Evolutionary conservation across 2,797 vertebrate species (phyloP).

Genomic region (Carcharodon carcharias): DNA sequence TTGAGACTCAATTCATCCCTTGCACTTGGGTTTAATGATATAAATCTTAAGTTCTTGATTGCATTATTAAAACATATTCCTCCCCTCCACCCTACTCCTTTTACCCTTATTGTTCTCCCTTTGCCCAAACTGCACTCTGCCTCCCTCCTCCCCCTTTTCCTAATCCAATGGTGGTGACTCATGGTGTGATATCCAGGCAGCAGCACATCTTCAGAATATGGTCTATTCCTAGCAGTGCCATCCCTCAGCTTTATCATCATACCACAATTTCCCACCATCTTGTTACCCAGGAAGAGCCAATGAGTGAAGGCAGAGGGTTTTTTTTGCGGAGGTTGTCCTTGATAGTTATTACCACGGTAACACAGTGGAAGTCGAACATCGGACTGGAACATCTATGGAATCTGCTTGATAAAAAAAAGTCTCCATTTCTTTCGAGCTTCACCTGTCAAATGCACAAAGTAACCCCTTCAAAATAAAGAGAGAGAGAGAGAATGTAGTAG

Average conservation of each 20-base stretch:
- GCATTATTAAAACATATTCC: not conserved
- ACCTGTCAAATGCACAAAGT: constrained; percentile 8
- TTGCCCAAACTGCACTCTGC: too few species aligned
- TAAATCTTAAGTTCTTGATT: not conserved
- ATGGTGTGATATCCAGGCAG: not conserved
- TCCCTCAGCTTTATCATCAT: not conserved
- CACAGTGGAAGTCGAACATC: not conserved
- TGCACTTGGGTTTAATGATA: not conserved
- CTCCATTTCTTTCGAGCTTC: not conserved
- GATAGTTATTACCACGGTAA: not conserved
- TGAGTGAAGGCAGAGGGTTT: not conserved
- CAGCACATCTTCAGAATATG: not conserved
- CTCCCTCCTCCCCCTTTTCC: not conserved
- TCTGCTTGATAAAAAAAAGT: not conserved
- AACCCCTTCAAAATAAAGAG: constrained; percentile 22
- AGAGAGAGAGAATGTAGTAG: constrained; percentile 30
- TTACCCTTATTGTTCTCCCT: not conserved
- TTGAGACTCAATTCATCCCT: not conserved
- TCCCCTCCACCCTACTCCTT: not conserved
- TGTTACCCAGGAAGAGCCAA: not conserved
- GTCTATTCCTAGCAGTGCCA: too few species aligned
- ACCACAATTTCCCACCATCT: not conserved
- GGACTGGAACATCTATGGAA: not conserved
- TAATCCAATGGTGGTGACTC: not conserved
- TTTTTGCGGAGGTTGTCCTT: not conserved